Evolutionary conservation across 2,888 invertebrate genomes (phyloP).

Genomic region (Eristalis intricaria): DNA sequence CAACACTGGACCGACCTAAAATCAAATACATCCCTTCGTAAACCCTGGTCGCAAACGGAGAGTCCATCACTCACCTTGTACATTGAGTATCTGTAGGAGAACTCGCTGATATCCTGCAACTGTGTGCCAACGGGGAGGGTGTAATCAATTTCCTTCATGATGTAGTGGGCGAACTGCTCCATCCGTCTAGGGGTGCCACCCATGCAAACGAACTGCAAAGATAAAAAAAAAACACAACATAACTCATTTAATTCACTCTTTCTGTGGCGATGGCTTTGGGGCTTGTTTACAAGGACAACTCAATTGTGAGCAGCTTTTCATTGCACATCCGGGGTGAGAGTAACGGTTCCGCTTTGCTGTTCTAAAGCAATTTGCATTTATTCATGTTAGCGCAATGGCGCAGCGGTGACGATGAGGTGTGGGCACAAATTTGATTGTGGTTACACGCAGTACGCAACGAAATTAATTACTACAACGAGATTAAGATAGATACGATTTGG

Average conservation of each 20-base stretch:
- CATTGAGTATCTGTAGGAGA: slow-evolving; percentile 96
- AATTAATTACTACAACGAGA: slow-evolving; percentile 14
- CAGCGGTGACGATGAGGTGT: not conserved
- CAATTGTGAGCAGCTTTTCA: slow-evolving; percentile 26
- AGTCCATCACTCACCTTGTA: slow-evolving; percentile 88
- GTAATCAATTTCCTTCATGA: slow-evolving; percentile 94
- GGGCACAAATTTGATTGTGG: slow-evolving; percentile 23
- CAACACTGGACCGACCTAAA: slow-evolving; percentile 80
- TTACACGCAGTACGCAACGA: slow-evolving; percentile 19
- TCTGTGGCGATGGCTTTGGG: not conserved
- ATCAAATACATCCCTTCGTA: not conserved
- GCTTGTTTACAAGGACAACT: slow-evolving; percentile 21
- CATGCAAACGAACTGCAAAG: slow-evolving; percentile 95
- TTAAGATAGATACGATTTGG: not conserved
- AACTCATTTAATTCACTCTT: not conserved
- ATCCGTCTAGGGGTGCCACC: slow-evolving; percentile 97
- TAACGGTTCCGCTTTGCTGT: not conserved
- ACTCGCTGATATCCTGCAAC: slow-evolving; percentile 93
- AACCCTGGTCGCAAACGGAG: slow-evolving; percentile 82
- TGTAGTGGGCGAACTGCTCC: slow-evolving; percentile 95
- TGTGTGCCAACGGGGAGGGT: slow-evolving; percentile 94
- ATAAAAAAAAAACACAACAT: slow-evolving; percentile 14
- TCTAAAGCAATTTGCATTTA: slow-evolving; percentile 22
- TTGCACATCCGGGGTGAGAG: not conserved
- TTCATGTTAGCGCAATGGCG: not conserved